phyloP scores from a whole-genome alignment of 2,113 vertebrate genomes.

The Oplegnathus fasciatus region DNA sequence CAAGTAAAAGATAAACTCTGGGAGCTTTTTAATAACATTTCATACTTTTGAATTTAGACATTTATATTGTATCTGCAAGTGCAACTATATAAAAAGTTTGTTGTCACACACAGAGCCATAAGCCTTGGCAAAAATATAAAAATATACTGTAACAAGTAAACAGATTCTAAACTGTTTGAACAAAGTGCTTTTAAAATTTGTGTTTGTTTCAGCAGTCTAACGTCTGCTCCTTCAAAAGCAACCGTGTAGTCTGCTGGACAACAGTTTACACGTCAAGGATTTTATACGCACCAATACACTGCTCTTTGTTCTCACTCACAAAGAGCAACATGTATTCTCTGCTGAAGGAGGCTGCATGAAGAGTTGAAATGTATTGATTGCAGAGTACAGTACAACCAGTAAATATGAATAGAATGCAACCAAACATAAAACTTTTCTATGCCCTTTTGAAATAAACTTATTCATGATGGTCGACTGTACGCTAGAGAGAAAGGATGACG shows the following conservation, averaged over 20 bases:
- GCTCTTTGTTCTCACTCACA: constrained; percentile 30
- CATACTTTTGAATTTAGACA: background rate
- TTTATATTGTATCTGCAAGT: background rate
- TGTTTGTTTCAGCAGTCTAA: constrained; percentile 12
- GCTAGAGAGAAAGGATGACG: background rate
- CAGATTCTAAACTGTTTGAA: background rate
- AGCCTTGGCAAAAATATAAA: background rate
- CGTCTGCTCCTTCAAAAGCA: constrained; percentile 14
- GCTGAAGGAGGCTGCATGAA: constrained; percentile 10
- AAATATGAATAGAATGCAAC: constrained; percentile 23
- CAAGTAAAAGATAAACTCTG: background rate
- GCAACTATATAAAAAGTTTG: background rate
- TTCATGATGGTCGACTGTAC: background rate
- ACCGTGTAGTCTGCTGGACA: background rate
- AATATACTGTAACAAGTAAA: background rate
- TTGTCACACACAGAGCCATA: background rate
- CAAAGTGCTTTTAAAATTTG: constrained; percentile 7
- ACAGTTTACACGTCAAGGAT: constrained; percentile 50
- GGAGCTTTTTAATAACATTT: background rate
- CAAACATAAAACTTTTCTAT: constrained; percentile 12
- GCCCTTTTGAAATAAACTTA: constrained; percentile 21
- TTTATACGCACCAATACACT: constrained; percentile 13
- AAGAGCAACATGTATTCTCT: background rate
- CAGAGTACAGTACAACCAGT: constrained; percentile 4
- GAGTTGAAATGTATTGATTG: constrained; percentile 29